Conservation (phyloP, 2,113 vertebrate genomes). For the Mus spicilegus region DNA sequence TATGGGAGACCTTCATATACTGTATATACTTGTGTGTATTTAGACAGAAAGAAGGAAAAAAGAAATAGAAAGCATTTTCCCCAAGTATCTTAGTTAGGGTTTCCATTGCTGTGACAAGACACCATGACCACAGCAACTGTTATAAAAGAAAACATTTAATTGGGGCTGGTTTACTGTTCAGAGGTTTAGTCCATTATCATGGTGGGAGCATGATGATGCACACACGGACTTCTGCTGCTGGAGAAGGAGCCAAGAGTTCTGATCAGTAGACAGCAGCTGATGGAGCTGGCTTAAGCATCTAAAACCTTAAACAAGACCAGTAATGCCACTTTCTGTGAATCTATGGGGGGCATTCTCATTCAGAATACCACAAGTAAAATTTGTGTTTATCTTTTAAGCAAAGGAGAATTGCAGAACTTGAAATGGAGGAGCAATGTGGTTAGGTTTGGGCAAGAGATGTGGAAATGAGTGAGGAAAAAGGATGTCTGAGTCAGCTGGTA, state of each 20-base stretch:
- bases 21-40: neutral
- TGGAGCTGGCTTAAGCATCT: neutral
- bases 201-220: neutral
- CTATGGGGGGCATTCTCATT: neutral
- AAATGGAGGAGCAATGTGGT: neutral
- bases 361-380: neutral
- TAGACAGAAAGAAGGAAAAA: neutral
- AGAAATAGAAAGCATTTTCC: neutral
- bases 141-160: neutral
- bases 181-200: neutral
- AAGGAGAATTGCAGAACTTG: neutral
- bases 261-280: neutral
- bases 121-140: neutral
- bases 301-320: neutral
- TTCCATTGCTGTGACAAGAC: neutral
- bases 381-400: conserved; percentile 16
- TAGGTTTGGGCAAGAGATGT: neutral
- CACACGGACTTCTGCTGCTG: neutral
- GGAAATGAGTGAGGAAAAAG: neutral
- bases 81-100: neutral
- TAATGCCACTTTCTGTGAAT: neutral
- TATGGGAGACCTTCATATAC: neutral
- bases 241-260: neutral
- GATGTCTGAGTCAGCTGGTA: neutral
- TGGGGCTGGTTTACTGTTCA: neutral